Evolutionary conservation across 2,888 invertebrate genomes (phyloP), one percentile per base, ranked within the genome.

Genomic region (Tanypteryx hageni): DNA sequence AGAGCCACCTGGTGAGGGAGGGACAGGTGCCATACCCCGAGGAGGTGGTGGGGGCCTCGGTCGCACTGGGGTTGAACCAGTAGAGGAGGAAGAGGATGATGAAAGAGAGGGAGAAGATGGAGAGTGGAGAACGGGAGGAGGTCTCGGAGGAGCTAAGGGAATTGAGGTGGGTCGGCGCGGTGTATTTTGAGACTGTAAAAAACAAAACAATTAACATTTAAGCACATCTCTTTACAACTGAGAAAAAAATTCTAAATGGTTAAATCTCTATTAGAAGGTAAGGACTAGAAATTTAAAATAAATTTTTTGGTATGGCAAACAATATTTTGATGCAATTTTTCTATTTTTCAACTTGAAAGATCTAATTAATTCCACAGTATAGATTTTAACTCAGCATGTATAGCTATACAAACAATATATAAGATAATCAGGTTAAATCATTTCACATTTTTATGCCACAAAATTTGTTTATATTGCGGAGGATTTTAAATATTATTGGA

Each of bases 41-140:
- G 98, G 98, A 1, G 98, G 98, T 11, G 98, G 98, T 0, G 98
- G 98, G 16, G 97, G 97, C 94, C 97, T 97, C 10, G 96, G 96
- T 61, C 96, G 95, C 94, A 97, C 96, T 94, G 94, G 92, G 93
- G 18, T 93, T 93, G 92, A 92, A 22, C 92, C 76, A 22, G 58
- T 81, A 7, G 82, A 92, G 22, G 76, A 92, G n/a, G 64, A 89
- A 1, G 89, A 89, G 11, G 89, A 89, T 10, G 89, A 89, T 16
- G 89, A 89, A n/a, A 89, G 68, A 14, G 89, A 89, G 9, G 89
- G 89, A 31, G 89, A 89, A 11, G 89, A 89, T n/a, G 89, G 89
- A n/a, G 89, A 89, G 13, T 89, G 89, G n/a, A 68, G 31, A 9
- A 64, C 89, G 0, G 83, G 83, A 14, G 89, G 89, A 44, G 89